Evolutionary conservation across 2,888 invertebrate species (phyloP).

Genomic region (Epinotia nisella): DNA sequence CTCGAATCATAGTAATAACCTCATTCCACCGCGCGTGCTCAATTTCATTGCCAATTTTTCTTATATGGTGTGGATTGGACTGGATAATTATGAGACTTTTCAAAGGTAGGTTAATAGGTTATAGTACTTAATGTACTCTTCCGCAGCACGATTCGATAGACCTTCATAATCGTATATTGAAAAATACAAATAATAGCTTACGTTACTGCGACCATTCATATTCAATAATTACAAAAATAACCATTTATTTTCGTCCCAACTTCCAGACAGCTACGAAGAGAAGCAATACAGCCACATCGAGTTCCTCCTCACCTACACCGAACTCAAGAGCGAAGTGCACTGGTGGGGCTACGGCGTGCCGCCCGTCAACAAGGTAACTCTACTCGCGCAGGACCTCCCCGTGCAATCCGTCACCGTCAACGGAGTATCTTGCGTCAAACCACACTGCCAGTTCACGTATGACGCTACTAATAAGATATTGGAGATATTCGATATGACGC

Average conservation of each 20-base stretch:
- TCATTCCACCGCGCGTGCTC: too few species aligned
- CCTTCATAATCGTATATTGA: too few species aligned
- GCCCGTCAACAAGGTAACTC: conserved; percentile 62
- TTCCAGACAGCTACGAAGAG: conserved; percentile 85
- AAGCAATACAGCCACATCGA: conserved; percentile 83
- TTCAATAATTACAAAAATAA: not conserved
- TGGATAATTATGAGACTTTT: too few species aligned
- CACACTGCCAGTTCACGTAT: conserved; percentile 61
- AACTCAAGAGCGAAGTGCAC: conserved; percentile 61
- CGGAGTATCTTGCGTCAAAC: conserved; percentile 58
- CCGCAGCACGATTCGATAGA: too few species aligned
- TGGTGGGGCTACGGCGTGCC: conserved; percentile 83
- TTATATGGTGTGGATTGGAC: too few species aligned
- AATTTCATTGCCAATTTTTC: too few species aligned
- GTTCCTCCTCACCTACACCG: conserved; percentile 68
- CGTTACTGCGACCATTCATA: not conserved
- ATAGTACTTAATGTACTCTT: too few species aligned
- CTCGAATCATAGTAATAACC: too few species aligned
- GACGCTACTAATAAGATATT: conserved; percentile 58
- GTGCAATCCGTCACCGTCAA: conserved; percentile 64
- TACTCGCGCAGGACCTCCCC: conserved; percentile 59
- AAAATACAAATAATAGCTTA: too few species aligned
- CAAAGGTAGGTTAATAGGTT: too few species aligned
- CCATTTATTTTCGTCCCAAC: not conserved
- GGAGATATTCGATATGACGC: conserved; percentile 60